These are phyloP conservation scores for Polymixis flavicincta DNA, from an alignment of 2,888 invertebrate species.

Conservation along the genomic window DNA sequence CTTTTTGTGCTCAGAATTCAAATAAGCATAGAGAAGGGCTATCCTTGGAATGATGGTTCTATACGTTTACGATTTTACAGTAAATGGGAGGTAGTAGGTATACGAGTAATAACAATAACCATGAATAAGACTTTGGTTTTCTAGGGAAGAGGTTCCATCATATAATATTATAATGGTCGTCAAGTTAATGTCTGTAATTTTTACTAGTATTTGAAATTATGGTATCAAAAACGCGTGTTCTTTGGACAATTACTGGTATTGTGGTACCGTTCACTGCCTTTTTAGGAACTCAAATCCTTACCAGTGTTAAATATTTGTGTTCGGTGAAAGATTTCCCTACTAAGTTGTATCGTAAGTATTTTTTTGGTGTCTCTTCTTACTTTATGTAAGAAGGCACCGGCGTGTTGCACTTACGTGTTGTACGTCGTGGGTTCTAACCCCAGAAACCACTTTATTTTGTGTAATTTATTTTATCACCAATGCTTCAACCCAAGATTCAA, in stretches of 20 bases:
- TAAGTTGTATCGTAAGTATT: too few relatives aligned
- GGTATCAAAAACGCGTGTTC: background rate
- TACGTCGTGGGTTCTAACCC: too few relatives aligned
- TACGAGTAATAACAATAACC: background rate
- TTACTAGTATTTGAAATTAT: background rate
- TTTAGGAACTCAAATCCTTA: background rate
- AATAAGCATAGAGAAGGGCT: constrained; percentile 28
- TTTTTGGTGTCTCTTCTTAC: background rate
- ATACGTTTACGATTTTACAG: background rate
- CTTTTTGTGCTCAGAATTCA: constrained; percentile 48
- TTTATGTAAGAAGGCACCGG: background rate
- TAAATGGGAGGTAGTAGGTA: background rate
- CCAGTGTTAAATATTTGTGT: background rate
- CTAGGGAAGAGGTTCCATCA: too few relatives aligned
- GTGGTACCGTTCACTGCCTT: background rate
- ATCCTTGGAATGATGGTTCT: background rate
- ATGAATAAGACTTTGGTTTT: background rate
- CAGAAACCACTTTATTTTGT: too few relatives aligned
- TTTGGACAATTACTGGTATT: background rate
- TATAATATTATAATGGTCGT: background rate
- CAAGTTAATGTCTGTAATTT: background rate
- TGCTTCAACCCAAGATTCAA: too few relatives aligned
- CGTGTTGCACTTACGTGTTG: too few relatives aligned
- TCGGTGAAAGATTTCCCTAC: background rate
- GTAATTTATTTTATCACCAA: too few relatives aligned